phyloP scores from a whole-genome alignment of 2,797 vertebrate species.

The Enteromius trimaculatus region DNA sequence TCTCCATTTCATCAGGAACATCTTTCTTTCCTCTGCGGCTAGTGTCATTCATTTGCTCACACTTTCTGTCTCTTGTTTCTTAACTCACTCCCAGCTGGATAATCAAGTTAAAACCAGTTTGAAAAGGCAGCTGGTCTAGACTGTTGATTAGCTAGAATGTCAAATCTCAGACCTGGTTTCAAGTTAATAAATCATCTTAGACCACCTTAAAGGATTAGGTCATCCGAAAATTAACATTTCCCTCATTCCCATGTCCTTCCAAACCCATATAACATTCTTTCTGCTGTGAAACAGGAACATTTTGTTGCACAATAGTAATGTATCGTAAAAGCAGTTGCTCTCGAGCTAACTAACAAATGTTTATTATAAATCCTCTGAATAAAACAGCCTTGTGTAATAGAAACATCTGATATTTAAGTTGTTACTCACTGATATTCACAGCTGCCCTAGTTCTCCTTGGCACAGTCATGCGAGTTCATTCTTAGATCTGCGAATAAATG shows the following conservation, averaged over 20 bases:
- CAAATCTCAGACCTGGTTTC: neutral
- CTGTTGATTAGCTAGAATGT: neutral
- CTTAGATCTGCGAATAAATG: neutral
- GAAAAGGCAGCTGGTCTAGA: conserved; percentile 9
- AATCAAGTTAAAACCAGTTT: conserved; percentile 60
- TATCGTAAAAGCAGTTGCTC: neutral
- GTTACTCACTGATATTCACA: conserved; percentile 9
- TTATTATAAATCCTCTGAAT: neutral
- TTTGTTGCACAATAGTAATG: too few species aligned
- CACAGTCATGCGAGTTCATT: neutral
- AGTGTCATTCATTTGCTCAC: conserved; percentile 32
- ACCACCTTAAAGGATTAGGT: neutral
- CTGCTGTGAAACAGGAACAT: neutral
- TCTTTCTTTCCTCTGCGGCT: conserved; percentile 51
- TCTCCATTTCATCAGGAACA: conserved; percentile 33
- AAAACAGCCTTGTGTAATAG: neutral
- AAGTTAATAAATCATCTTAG: neutral
- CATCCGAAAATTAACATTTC: neutral
- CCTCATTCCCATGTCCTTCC: neutral
- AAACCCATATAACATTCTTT: neutral
- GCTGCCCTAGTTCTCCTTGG: neutral
- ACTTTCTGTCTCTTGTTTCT: conserved; percentile 3
- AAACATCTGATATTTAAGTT: neutral
- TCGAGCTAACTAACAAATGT: neutral
- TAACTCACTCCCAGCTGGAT: conserved; percentile 46